Evolutionary conservation across 1,140 invertebrate species (phyloP).

Genomic region (Musca vetustissima): DNA sequence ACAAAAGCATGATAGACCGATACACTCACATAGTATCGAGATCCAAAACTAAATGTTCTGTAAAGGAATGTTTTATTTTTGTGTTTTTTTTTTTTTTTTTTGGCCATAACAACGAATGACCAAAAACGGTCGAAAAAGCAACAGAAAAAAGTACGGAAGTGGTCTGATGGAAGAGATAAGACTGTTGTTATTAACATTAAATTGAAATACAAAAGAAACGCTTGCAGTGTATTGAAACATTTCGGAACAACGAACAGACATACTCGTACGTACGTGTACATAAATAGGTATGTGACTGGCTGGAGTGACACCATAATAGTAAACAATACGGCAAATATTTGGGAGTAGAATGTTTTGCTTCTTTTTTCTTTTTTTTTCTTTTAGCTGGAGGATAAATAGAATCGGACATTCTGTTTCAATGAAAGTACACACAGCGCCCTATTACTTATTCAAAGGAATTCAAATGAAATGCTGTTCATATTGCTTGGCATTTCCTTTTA

Average conservation of each 20-base stretch:
- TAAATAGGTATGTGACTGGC: not conserved
- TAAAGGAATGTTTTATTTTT: constrained; percentile 1
- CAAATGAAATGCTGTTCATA: too few species aligned
- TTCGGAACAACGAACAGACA: not conserved
- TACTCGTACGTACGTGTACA: too few species aligned
- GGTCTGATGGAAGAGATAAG: constrained; percentile 9
- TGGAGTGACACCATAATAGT: too few species aligned
- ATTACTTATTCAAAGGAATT: too few species aligned
- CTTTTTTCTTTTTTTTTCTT: too few species aligned
- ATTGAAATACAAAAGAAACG: not conserved
- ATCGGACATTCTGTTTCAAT: too few species aligned
- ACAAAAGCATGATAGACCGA: not conserved
- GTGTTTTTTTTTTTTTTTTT: not conserved
- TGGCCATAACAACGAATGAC: not conserved
- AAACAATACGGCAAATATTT: too few species aligned
- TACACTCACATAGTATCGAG: not conserved
- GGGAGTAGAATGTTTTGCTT: too few species aligned
- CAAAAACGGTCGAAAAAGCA: constrained; percentile 8
- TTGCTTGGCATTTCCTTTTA: too few species aligned
- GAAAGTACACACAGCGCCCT: too few species aligned
- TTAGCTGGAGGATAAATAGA: too few species aligned
- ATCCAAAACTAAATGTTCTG: constrained; percentile 17
- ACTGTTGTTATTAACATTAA: not conserved
- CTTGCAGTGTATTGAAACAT: not conserved
- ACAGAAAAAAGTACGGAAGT: constrained; percentile 6